Evolutionary conservation across 2,888 invertebrate genomes (phyloP), one percentile per base, ranked within the genome.

Genomic region (Parthenolecanium corni): DNA sequence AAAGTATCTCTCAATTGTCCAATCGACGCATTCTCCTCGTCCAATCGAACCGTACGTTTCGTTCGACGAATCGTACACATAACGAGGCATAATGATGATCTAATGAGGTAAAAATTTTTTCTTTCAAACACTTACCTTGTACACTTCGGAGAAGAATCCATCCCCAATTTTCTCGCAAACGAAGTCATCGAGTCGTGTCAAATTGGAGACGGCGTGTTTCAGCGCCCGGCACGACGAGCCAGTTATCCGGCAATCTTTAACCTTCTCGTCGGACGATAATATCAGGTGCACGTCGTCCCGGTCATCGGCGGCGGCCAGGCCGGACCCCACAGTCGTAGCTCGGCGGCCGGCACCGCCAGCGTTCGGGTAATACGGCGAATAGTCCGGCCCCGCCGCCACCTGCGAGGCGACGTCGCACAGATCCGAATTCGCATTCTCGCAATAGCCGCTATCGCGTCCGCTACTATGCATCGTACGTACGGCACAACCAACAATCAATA

Each of bases 141-240:
- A 95, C 66, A 96, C 95, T 78, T 94, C 92, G 3, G 95, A 95
- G 79, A 95, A 96, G 78, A 96, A 96, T 67, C 96, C 96, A 56
- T 85, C 80, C 52, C 95, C 96, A 71, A 96, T 89, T 76, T 89
- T 89, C 76, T 93, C 93, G 73, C 86, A 82, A 68, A 84, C 80
- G 76, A 96, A 95, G 79, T 96, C 95, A 76, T 95, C 94, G 69
- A 93, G 82, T 49, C 93, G 84, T 73, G 92, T 89, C 61, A 96
- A 79, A 47, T 89, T 88, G 53, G 92, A 88, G 63, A 95, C 92
- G 52, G 95, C 94, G 70, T 90, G 89, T 72, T 86, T 82, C 58
- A 95, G 78, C 46, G 95, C 95, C 70, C 87, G 86, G 74, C 91
- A 95, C 3, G 93, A 92, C 23, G 85, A 80, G 36, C 85, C 85